A percentile compares a stretch with the other conserved stretches of the same genome.
These are phyloP conservation scores for Folsomia candida DNA, from an alignment of 2,888 invertebrate species.

Conservation along the genomic window DNA sequence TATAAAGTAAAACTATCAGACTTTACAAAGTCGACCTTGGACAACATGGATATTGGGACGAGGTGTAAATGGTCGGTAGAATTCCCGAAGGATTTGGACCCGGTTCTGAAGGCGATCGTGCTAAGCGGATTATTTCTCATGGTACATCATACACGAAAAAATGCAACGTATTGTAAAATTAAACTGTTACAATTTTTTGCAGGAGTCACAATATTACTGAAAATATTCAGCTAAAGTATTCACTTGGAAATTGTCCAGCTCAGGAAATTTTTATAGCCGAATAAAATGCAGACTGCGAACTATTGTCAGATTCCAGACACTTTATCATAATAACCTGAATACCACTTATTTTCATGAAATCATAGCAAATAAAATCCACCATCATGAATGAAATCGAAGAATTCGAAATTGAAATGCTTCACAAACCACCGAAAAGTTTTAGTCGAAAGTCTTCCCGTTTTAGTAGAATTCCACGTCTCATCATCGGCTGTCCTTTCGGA, in stretches of 20 bases:
- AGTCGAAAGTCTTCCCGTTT: no score
- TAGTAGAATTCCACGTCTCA: no score
- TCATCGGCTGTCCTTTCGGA: constrained; percentile 12
- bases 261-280: no score
- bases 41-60: background rate
- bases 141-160: constrained; percentile 13
- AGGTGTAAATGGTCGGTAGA: constrained; percentile 18
- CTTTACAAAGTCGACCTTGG: background rate
- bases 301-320: no score
- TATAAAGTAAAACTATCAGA: background rate
- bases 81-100: constrained; percentile 24
- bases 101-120: constrained; percentile 12
- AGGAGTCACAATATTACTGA: constrained; percentile 19
- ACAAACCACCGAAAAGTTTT: no score
- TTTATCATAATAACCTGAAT: no score
- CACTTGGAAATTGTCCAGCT: no score
- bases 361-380: no score
- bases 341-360: no score
- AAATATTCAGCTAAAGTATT: background rate
- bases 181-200: background rate
- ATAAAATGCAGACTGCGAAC: no score
- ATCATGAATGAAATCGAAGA: no score
- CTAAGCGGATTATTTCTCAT: constrained; percentile 14
- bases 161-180: background rate
- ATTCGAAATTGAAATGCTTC: no score